Evolutionary conservation across 2,113 vertebrate species (phyloP), one percentile per base, ranked within the genome.

Genomic region (Halcyon senegalensis): DNA sequence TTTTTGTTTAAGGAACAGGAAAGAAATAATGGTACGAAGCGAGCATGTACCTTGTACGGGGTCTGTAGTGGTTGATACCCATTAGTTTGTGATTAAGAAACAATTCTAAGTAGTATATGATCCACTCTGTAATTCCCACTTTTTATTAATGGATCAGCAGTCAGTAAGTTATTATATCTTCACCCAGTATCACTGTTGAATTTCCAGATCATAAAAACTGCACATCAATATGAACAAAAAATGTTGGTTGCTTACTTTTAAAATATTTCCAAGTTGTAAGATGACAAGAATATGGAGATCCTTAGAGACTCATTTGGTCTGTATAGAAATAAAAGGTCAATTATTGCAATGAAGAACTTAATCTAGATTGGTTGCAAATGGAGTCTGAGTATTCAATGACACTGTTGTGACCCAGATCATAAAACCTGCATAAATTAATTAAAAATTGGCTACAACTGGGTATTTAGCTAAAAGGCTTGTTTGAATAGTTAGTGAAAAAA

Each of bases 401-500:
- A 55, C 9, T 76, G 14, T 55, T 94, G 50, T 86, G 50, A 55
- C 69, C 17, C 11, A 70, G 70, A 74, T 67, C 35, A 74, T 74
- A 91, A 94, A 95, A 73, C 5, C 7, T 46, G 8, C 15, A 83
- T 88, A 86, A 83, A 90, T 95, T 95, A 93, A 69, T 53, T 60
- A 62, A 82, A 93, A 88, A 73, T 33, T 46, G 5, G 7, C 5
- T 58, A 79, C 27, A 86, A 53, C 10, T 83, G 16, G 5, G 5
- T 79, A 55, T 91, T 96, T 73, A 90, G 30, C n/a, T 85, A 55
- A 93, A 91, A 83, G 19, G 1, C 11, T 17, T 85, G 3, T 63
- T 89, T 88, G 44, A 90, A 55, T 46, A 89, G 35, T 73, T 81
- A 78, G 35, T 78, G 91, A 55, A 89, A 94, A 82, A 91, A 78